phyloP scores from a whole-genome alignment of 1,140 invertebrate species.

The Bicyclus anynana region DNA sequence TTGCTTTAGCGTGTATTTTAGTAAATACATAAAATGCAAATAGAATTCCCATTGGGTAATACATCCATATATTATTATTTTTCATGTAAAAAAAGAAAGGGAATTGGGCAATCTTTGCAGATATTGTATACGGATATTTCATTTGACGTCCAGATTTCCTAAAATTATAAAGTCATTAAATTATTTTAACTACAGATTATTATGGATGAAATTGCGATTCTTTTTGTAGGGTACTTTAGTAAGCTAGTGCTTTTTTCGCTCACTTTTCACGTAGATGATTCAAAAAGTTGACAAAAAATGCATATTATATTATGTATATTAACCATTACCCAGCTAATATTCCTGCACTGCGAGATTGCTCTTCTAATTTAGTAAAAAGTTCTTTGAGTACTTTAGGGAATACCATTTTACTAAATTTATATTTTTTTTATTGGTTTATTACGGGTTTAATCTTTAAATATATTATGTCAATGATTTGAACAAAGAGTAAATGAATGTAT shows the following conservation, averaged over 20 bases:
- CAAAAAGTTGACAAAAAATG: no score
- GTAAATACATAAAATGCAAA: constrained; percentile 78
- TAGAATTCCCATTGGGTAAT: constrained; percentile 70
- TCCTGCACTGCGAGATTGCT: constrained; percentile 22
- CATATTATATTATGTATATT: no score
- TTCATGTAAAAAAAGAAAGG: constrained; percentile 80
- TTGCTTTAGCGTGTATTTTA: constrained; percentile 79
- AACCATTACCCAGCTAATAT: constrained; percentile 39
- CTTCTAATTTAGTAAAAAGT: constrained; percentile 39
- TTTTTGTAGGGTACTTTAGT: neutral
- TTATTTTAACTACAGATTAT: neutral
- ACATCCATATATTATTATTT: constrained; percentile 81
- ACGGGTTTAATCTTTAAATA: no score
- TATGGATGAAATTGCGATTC: neutral
- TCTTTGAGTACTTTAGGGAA: constrained; percentile 32
- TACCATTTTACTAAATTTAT: constrained; percentile 33
- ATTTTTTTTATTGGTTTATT: no score
- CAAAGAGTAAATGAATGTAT: no score
- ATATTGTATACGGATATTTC: constrained; percentile 85
- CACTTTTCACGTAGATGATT: no score
- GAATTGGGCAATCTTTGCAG: constrained; percentile 85
- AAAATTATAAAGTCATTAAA: constrained; percentile 24
- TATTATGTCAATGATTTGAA: no score
- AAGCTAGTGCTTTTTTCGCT: no score
- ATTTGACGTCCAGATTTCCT: constrained; percentile 78